Evolutionary conservation across 2,797 vertebrate genomes (phyloP), one percentile per base, ranked within the genome.

Genomic region (Mastacembelus armatus): DNA sequence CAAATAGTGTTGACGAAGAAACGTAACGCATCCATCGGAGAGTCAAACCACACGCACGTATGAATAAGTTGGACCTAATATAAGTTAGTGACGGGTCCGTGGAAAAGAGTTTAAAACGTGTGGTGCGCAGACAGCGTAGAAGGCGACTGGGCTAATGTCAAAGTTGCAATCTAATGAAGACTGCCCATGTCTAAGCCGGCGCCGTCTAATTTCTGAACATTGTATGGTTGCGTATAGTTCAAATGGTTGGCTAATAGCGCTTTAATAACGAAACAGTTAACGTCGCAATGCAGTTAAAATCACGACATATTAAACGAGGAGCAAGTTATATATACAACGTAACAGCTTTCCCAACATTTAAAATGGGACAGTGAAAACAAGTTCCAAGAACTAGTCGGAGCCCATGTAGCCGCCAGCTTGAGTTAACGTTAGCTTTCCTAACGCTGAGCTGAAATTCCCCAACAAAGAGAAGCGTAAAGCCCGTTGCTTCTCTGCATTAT

Each of bases 381-480:
- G 18, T 11, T 65, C 65, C 77, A 87, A 54, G 45, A 75, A 83
- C 12, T 87, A 88, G 84, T 45, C 88, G 18, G 30, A 60, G 62
- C 64, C 81, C 10, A 2, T 1, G 10, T 21, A 29, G 26, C 74
- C 65, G 68, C 3, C 12, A 42, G 75, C 50, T 48, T 39, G 30
- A 62, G 74, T 69, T 86, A 84, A 78, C 89, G 62, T 52, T 66
- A 42, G 77, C n/a, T n/a, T 78, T 83, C n/a, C 38, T 40, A 36
- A 36, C 35, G 35, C 14, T 36, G 69, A 77, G 36, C 59, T 50
- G 18, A 15, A 48, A 38, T 57, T 60, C 66, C 30, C 59, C 73
- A 82, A 90, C 89, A 91, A 90, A 91, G 81, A 81, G 2, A 59
- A 58, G 39, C 74, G 50, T 44, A 69, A 30, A 66, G 45, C 30